phyloP scores from a whole-genome alignment of 1,140 invertebrate species.

The Rhagoletis zephyria region DNA sequence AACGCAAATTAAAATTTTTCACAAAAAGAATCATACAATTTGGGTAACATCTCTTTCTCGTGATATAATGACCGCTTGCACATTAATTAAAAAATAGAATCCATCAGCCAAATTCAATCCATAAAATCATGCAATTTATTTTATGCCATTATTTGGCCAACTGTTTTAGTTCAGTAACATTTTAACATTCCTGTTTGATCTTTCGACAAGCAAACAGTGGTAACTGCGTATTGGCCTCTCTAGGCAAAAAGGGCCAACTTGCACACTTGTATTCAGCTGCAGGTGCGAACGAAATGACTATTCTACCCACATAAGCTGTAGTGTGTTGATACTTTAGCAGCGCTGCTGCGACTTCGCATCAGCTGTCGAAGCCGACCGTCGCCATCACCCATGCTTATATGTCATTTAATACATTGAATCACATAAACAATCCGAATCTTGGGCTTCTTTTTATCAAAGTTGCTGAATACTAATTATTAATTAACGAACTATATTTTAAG shows the following conservation, averaged over 20 bases:
- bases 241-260: constrained; percentile 35
- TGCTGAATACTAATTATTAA: too few relatives aligned
- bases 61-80: too few relatives aligned
- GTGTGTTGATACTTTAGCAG: constrained; percentile 4
- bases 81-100: too few relatives aligned
- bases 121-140: too few relatives aligned
- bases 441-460: too few relatives aligned
- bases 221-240: not conserved
- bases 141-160: too few relatives aligned
- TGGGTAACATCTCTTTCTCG: too few relatives aligned
- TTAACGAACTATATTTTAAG: too few relatives aligned
- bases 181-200: not conserved
- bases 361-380: constrained; percentile 34
- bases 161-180: too few relatives aligned
- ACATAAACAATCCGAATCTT: not conserved
- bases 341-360: constrained; percentile 21
- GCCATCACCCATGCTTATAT: not conserved
- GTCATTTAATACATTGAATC: not conserved
- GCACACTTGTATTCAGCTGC: constrained; percentile 6
- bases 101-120: too few relatives aligned
- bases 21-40: too few relatives aligned
- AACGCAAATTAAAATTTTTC: too few relatives aligned
- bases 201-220: not conserved
- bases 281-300: not conserved
- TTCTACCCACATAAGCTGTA: not conserved